Base-by-base conservation (phyloP, 1,140 invertebrate genomes). In the Yoshiicerus persimilis region DNA sequence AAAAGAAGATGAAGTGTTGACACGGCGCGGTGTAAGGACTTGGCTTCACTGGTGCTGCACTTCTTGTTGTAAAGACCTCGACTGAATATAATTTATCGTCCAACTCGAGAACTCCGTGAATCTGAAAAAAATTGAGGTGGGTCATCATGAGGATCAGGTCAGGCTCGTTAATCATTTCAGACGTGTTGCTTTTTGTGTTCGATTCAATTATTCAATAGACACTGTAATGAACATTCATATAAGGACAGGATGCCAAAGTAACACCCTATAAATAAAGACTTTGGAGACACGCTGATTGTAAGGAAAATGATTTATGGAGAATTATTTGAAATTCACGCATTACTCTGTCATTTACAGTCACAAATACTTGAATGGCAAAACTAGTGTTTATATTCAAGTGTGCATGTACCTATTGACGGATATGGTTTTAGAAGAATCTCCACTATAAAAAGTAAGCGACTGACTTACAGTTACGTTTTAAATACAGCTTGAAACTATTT, bases 101-200 rank as follows among this genome's bases (percentile, higher is more conserved):
- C 75, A 80, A 80, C 75, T 34, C 30, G 75, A 80, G 75, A 80
- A 80, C 75, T 80, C 75, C 75, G 75, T 80, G 75, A 80, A 80
- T 80, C 75, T 80, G 75, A 36, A 80, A 80, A 70, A 80, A 80
- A 80, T 80, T 80, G 75, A 38, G 75, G 75, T 80, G 75, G 75
- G 75, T 80, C 75, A 80, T 80, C 75, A 80, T 80, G 13, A 80
- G 30, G 75, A 80, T 56, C 47, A 70, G 66, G 30, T 80, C 75
- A 80, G 30, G 32, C 75, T 80, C 75, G 75, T 80, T 80, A 34
- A 80, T 80, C 75, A 80, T 80, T 80, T n/a, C 13, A 32, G 75
- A 80, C 75, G n/a, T 25, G 34, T 80, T 36, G 11, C 75, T n/a
- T 80, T 80, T 80, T 36, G 0, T 10, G 32, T n/a, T 80, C 32